Evolutionary conservation across 2,888 invertebrate species (phyloP), one percentile per base, ranked within the genome.

Genomic region (Drosophila siamana): DNA sequence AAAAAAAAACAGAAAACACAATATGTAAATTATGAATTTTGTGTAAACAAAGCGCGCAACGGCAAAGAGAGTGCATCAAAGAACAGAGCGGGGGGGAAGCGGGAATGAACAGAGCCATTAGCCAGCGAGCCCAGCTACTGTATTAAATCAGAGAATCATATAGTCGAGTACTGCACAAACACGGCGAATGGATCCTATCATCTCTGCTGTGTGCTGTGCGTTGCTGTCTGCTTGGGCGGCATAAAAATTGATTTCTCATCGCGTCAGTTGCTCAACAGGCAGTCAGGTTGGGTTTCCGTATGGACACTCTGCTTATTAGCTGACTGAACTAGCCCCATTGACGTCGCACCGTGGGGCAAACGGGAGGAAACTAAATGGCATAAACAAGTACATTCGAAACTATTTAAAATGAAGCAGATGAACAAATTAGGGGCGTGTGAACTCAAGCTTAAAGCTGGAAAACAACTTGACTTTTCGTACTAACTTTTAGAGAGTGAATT

Each of bases 11-110:
- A 55, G 57, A 71, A 63, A 64, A 65, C 67, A 73, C 70, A 83
- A 86, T 84, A 84, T 84, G 83, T 84, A 84, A 84, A 84, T 84
- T 86, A 84, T 84, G 83, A 84, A 83, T 86, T 78, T 72, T 85
- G 70, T 76, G 86, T 84, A 84, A 84, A 86, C 83, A 85, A 70
- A 72, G 75, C 24, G 15, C 26, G n/a, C 26, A 36, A 9, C 30
- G 30, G 9, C 30, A 30, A 30, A 75, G 71, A 75, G 86, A 86
- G 86, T 83, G 83, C 83, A 84, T 84, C 83, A 84, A 84, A 83
- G 83, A 85, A 73, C 67, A 63, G 65, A 70, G 62, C 50, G 19
- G 7, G n/a, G 40, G 8, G 2, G 61, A 63, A 70, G 62, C 50
- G 19, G 7, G n/a, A 61, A 33, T n/a, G 33, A 33, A 5, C 33